phyloP scores from a whole-genome alignment of 2,888 invertebrate genomes.

The Priapulus caudatus region DNA sequence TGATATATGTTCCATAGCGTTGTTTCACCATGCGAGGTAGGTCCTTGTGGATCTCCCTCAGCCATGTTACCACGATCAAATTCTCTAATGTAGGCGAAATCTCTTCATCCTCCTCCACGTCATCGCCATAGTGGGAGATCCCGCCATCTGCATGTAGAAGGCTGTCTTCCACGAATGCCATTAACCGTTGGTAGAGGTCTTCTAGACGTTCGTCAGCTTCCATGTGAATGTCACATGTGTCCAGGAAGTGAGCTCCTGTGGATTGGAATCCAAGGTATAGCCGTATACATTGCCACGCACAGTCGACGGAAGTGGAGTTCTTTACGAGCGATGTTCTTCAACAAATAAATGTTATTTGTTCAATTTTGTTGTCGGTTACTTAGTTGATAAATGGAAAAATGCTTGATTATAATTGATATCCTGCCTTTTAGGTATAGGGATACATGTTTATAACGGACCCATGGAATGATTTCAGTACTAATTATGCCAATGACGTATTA shows the following conservation, averaged over 20 bases:
- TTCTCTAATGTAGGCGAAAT: constrained; percentile 21
- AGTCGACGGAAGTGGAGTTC: constrained; percentile 5
- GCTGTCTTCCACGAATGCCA: constrained; percentile 20
- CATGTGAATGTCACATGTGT: neutral
- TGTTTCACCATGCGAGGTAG: neutral
- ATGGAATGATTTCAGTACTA: too few species aligned
- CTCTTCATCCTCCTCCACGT: constrained; percentile 12
- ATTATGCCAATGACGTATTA: too few species aligned
- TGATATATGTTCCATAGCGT: neutral
- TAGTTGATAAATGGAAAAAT: too few species aligned
- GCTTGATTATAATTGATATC: too few species aligned
- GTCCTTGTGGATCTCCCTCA: constrained; percentile 15
- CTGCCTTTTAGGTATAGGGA: too few species aligned
- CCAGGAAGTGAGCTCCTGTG: neutral
- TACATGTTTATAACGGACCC: too few species aligned
- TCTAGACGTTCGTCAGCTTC: constrained; percentile 12
- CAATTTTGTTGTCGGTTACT: too few species aligned
- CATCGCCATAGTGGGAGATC: constrained; percentile 13
- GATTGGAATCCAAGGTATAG: constrained; percentile 22
- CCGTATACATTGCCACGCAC: constrained; percentile 17
- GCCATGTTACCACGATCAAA: constrained; percentile 18
- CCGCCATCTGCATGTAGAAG: constrained; percentile 13
- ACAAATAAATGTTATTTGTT: too few species aligned
- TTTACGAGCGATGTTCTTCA: too few species aligned
- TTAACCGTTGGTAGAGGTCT: constrained; percentile 18